A percentile compares a stretch with the other conserved stretches of the same genome.
Conservation (phyloP, 2,888 invertebrate species). For the Drosophila nigritarsus region DNA sequence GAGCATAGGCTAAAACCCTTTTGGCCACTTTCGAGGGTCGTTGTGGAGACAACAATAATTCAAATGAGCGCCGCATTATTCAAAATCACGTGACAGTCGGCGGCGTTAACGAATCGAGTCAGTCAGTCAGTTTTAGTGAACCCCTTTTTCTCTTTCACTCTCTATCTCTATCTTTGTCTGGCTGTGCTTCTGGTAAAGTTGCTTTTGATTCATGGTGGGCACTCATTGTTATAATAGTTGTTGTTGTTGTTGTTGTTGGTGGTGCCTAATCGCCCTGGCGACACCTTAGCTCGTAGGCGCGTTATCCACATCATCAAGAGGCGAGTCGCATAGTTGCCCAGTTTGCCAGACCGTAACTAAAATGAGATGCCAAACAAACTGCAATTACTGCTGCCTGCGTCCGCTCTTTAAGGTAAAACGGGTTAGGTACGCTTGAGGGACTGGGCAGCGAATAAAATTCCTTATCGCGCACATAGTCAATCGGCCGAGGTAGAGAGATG, state of each 20-base stretch:
- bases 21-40: constrained; percentile 43
- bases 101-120: constrained; percentile 69
- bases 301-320: constrained; percentile 64
- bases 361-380: constrained; percentile 81
- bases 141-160: background rate
- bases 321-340: constrained; percentile 26
- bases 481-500: constrained; percentile 1
- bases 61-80: constrained; percentile 76
- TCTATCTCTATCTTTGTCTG: background rate
- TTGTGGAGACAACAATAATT: constrained; percentile 72
- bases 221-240: constrained; percentile 45
- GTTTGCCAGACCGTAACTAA: constrained; percentile 76
- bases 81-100: constrained; percentile 68
- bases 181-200: constrained; percentile 39
- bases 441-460: constrained; percentile 68
- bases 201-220: constrained; percentile 72
- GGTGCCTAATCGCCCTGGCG: constrained; percentile 76
- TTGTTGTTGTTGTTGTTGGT: constrained; percentile 5
- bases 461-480: constrained; percentile 66
- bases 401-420: constrained; percentile 35
- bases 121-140: constrained; percentile 30
- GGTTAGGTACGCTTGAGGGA: constrained; percentile 30
- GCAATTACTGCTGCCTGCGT: constrained; percentile 67
- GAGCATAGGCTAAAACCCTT: constrained; percentile 36
- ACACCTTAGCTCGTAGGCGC: constrained; percentile 77